Evolutionary conservation across 2,888 invertebrate genomes (phyloP).

Genomic region (Ectemnius cavifrons): DNA sequence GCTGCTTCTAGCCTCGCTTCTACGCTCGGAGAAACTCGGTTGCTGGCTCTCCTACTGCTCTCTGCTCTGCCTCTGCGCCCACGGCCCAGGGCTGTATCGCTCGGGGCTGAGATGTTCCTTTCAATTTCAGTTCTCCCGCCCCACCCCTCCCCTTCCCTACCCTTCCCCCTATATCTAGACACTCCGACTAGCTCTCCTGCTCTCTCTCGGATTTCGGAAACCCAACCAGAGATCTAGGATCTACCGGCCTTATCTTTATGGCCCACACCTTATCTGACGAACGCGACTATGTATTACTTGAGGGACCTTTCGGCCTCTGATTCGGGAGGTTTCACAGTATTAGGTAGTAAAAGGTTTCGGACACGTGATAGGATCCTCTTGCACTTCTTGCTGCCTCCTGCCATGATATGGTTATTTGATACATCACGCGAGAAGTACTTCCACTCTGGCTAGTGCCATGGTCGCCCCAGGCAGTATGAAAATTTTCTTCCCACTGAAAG

Average conservation of each 20-base stretch:
- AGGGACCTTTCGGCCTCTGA: not conserved
- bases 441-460: no score
- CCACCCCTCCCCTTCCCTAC: not conserved
- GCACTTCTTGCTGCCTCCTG: conserved; percentile 5
- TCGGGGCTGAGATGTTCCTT: conserved; percentile 51
- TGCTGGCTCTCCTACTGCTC: conserved; percentile 42
- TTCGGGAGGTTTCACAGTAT: not conserved
- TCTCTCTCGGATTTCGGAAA: conserved; percentile 2
- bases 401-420: no score
- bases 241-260: conserved; percentile 32
- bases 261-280: not conserved
- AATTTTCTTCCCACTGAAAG: no score
- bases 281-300: not conserved
- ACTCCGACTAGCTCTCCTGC: no score
- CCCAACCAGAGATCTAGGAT: conserved; percentile 21
- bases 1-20: conserved; percentile 57
- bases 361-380: not conserved
- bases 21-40: conserved; percentile 54
- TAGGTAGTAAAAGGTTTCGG: no score
- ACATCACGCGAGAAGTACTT: no score
- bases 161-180: not conserved
- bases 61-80: conserved; percentile 47
- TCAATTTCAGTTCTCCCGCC: conserved; percentile 31
- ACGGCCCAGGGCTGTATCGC: conserved; percentile 64
- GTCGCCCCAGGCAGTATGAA: no score